Evolutionary conservation across 2,113 vertebrate species (phyloP).

Genomic region (Piprites chloris): DNA sequence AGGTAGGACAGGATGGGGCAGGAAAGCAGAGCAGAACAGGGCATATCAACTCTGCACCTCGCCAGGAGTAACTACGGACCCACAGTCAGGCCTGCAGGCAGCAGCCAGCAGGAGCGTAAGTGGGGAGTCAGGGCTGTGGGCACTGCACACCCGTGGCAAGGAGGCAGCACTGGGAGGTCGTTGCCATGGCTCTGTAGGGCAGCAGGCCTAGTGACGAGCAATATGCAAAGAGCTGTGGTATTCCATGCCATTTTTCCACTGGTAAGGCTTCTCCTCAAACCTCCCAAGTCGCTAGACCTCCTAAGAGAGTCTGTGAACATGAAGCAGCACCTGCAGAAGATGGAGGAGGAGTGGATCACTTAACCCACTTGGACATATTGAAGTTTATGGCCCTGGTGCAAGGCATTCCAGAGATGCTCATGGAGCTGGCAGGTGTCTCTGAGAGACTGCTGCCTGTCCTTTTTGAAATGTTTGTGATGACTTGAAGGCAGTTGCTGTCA

Average conservation of each 20-base stretch:
- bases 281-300: not conserved
- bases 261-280: not conserved
- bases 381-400: not conserved
- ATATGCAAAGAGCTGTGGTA: not conserved
- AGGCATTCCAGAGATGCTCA: not conserved
- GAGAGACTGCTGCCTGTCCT: not conserved
- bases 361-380: fast-evolving
- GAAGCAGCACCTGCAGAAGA: not conserved
- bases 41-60: not conserved
- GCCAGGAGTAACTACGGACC: fast-evolving
- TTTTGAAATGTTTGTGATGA: not conserved
- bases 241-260: not conserved
- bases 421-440: not conserved
- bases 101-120: fast-evolving
- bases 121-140: not conserved
- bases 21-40: not conserved
- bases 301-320: not conserved
- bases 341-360: fast-evolving
- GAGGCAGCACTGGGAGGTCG: fast-evolving
- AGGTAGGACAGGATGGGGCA: not conserved
- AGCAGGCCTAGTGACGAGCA: not conserved
- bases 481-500: not conserved
- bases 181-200: not conserved
- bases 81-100: fast-evolving
- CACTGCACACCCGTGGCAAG: fast-evolving